Conservation (phyloP, 2,888 invertebrate species). For the Drosophila histrio region DNA sequence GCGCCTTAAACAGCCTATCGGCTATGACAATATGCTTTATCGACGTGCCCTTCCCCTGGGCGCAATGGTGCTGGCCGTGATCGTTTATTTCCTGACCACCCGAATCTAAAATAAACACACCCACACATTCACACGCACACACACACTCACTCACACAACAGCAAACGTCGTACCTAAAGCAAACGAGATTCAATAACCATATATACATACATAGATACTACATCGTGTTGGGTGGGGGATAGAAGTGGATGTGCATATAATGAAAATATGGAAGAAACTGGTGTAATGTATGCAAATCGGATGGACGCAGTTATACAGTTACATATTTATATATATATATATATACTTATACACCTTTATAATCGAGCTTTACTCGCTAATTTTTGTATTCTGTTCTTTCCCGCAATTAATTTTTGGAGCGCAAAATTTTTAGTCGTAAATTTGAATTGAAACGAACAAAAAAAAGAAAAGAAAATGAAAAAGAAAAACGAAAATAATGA, state of each 20-base stretch:
- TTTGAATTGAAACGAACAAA: slow-evolving; percentile 49
- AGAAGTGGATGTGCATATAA: slow-evolving; percentile 11
- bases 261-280: slow-evolving; percentile 3
- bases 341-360: slow-evolving; percentile 29
- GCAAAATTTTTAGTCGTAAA: slow-evolving; percentile 62
- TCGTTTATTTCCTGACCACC: slow-evolving; percentile 76
- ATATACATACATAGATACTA: slow-evolving; percentile 15
- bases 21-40: slow-evolving; percentile 43
- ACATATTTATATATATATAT: slow-evolving; percentile 46
- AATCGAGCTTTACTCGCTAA: slow-evolving; percentile 42
- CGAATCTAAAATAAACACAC: slow-evolving; percentile 43
- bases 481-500: slow-evolving; percentile 10
- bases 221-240: slow-evolving; percentile 31
- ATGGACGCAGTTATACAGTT: slow-evolving; percentile 47
- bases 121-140: background rate
- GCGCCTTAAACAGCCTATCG: slow-evolving; percentile 53
- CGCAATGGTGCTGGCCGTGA: slow-evolving; percentile 75
- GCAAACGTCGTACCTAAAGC: slow-evolving; percentile 47
- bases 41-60: slow-evolving; percentile 75
- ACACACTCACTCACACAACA: slow-evolving; percentile 5
- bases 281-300: slow-evolving; percentile 31
- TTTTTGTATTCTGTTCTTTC: slow-evolving; percentile 39
- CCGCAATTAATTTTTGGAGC: slow-evolving; percentile 24
- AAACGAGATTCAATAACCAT: slow-evolving; percentile 46
- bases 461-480: slow-evolving; percentile 36